Percentiles rank a stretch among this genome's conserved stretches.
Conservation (phyloP, 2,888 invertebrate genomes). For the Coenonympha glycerion region DNA sequence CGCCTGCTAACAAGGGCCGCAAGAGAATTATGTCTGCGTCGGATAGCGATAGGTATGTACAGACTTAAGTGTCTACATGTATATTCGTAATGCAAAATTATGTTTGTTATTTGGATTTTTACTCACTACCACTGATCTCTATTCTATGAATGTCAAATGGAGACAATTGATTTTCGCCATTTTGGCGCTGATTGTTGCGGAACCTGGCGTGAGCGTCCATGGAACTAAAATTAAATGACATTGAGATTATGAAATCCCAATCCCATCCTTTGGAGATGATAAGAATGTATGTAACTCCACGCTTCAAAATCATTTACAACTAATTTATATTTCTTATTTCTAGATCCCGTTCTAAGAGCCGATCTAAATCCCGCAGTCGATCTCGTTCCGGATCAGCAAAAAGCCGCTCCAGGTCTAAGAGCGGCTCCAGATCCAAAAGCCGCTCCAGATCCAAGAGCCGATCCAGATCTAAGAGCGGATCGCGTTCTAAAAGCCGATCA, state of each 20-base stretch:
- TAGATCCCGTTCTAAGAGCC: conserved; percentile 51
- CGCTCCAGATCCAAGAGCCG: conserved; percentile 19
- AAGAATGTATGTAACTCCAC: no score
- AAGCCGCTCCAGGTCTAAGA: conserved; percentile 46
- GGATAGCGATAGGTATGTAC: conserved; percentile 65
- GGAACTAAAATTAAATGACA: no score
- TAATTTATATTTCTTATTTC: conserved; percentile 30
- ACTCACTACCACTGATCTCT: no score
- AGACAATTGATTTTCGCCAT: no score
- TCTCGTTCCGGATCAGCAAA: conserved; percentile 47
- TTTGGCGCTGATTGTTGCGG: no score
- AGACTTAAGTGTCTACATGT: neutral
- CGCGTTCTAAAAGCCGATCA: conserved; percentile 40
- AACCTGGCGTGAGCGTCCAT: no score
- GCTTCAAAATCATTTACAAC: no score
- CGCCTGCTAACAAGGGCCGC: conserved; percentile 67
- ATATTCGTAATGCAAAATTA: no score
- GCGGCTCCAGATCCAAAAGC: conserved; percentile 45
- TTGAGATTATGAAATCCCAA: no score
- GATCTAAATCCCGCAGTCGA: conserved; percentile 57
- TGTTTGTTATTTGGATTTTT: no score
- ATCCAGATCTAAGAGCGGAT: neutral
- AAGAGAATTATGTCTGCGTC: conserved; percentile 79
- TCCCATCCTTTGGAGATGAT: no score
- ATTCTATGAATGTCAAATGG: no score